Percentiles rank a stretch among this genome's conserved stretches.
These are phyloP conservation scores for Erpornis zantholeuca DNA, from an alignment of 2,113 vertebrate species.

Conservation along the genomic window DNA sequence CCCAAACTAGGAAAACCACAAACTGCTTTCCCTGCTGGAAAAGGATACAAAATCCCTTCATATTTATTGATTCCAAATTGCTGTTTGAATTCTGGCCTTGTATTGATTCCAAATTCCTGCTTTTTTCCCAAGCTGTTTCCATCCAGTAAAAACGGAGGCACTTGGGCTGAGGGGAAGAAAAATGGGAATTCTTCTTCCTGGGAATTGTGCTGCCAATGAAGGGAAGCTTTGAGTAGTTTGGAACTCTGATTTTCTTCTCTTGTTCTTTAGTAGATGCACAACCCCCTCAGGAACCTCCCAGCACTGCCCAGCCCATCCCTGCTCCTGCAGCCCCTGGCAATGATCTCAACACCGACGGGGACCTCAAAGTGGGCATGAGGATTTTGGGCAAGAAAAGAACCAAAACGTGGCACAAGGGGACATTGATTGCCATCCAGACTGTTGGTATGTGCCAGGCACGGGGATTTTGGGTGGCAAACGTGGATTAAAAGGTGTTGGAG, in stretches of 20 bases:
- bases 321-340: constrained; percentile 50
- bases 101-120: accelerated
- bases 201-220: accelerated
- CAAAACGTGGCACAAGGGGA: constrained; percentile 95
- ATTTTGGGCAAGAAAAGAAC: constrained; percentile 96
- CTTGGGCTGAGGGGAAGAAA: not conserved
- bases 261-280: not conserved
- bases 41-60: accelerated
- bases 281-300: not conserved
- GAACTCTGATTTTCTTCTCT: accelerated
- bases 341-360: constrained; percentile 82
- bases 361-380: constrained; percentile 85
- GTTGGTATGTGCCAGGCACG: constrained; percentile 65
- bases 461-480: not conserved
- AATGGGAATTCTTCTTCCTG: not conserved
- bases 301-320: not conserved
- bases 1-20: not conserved
- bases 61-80: too few relatives aligned
- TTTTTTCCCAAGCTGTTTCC: not conserved
- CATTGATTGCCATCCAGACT: constrained; percentile 85
- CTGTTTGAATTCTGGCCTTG: accelerated
- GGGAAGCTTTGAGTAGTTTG: not conserved
- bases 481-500: accelerated
- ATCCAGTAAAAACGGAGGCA: not conserved
- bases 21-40: not conserved